These are phyloP conservation scores for Bombus balteatus DNA, from an alignment of 1,140 invertebrate species.

Conservation along the genomic window DNA sequence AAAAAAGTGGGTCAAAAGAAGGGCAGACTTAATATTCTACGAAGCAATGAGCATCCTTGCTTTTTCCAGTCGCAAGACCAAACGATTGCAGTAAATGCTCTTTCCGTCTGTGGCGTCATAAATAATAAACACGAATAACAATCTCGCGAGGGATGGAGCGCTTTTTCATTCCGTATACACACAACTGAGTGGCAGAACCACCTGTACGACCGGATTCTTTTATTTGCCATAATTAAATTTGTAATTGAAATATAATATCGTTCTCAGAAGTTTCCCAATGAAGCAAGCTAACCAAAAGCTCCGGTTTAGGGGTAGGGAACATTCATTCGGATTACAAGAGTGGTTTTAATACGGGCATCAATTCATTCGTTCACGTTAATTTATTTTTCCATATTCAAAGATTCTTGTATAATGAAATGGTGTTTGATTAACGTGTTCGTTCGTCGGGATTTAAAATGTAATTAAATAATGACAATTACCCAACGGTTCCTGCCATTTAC, in stretches of 20 bases:
- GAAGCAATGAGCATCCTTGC: not conserved
- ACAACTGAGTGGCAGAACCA: no score
- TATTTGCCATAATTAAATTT: constrained; percentile 78
- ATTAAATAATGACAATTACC: not conserved
- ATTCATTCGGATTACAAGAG: constrained; percentile 68
- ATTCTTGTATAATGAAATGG: not conserved
- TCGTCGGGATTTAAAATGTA: not conserved
- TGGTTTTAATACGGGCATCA: constrained; percentile 72
- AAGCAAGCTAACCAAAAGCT: constrained; percentile 9
- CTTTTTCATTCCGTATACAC: no score
- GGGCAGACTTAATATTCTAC: constrained; percentile 31
- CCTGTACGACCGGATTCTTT: constrained; percentile 53
- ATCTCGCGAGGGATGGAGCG: not conserved
- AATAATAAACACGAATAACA: constrained; percentile 69
- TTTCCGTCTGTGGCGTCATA: constrained; percentile 46
- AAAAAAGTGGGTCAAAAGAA: not conserved
- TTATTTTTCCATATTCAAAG: not conserved
- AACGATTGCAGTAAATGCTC: constrained; percentile 42
- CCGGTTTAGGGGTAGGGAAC: constrained; percentile 1
- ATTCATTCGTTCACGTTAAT: constrained; percentile 13
- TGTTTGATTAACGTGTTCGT: not conserved
- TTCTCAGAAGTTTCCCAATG: constrained; percentile 71
- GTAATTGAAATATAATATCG: constrained; percentile 78
- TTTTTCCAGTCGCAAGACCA: not conserved
- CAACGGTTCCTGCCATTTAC: not conserved